Evolutionary conservation across 2,113 vertebrate genomes (phyloP).

Genomic region (Muscicapa adusta): DNA sequence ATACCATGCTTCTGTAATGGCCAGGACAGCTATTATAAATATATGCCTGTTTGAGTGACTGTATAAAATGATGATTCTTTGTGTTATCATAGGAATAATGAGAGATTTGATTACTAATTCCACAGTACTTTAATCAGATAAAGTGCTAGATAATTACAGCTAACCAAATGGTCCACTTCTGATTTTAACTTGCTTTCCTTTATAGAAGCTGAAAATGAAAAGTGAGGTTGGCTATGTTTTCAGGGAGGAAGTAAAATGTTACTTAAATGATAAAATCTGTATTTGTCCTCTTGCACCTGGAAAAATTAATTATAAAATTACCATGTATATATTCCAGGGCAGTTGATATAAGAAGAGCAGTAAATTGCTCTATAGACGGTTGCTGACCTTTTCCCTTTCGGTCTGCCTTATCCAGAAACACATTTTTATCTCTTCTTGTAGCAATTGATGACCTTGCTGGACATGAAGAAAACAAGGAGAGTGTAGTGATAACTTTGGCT

Average conservation of each 20-base stretch:
- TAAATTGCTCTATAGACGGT: background rate
- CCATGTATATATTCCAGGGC: background rate
- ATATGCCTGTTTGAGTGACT: background rate
- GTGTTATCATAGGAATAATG: background rate
- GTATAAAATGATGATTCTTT: background rate
- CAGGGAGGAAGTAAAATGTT: background rate
- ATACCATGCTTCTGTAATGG: background rate
- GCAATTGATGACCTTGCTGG: background rate
- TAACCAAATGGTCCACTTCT: background rate
- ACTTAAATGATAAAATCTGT: background rate
- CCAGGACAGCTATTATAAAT: background rate
- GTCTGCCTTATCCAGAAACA: background rate
- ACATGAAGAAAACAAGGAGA: background rate
- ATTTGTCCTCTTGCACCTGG: background rate
- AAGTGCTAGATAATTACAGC: conserved; percentile 9
- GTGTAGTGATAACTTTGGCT: background rate
- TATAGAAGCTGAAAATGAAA: background rate
- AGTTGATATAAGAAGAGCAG: background rate
- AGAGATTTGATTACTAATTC: conserved; percentile 32
- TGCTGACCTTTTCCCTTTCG: background rate
- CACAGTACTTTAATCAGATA: conserved; percentile 14
- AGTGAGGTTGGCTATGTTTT: background rate
- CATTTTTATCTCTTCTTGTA: background rate
- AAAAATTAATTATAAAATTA: background rate
- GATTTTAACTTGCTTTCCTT: background rate